Evolutionary conservation across 2,888 invertebrate genomes (phyloP).

Genomic region (Hemistola chrysoprasaria): DNA sequence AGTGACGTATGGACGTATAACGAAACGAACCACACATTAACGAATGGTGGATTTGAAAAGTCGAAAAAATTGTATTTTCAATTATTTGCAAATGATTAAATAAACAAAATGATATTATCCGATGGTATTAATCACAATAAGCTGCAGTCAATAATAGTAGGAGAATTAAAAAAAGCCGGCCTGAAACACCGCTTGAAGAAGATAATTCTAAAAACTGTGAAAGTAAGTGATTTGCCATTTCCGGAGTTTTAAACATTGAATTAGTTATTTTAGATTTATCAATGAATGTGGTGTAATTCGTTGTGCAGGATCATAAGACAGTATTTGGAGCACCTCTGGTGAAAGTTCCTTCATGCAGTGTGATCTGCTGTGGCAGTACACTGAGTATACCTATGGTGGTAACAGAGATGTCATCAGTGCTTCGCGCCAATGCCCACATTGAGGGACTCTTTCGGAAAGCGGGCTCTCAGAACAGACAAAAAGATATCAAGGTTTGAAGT

Average conservation of each 20-base stretch:
- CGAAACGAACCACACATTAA: slow-evolving; percentile 38
- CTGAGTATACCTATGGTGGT: slow-evolving; percentile 88
- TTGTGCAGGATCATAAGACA: slow-evolving; percentile 67
- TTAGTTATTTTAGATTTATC: neutral
- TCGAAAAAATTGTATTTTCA: slow-evolving; percentile 25
- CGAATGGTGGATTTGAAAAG: slow-evolving; percentile 53
- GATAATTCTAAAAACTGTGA: slow-evolving; percentile 77
- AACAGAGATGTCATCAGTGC: slow-evolving; percentile 86
- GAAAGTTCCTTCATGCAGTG: slow-evolving; percentile 74
- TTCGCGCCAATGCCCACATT: slow-evolving; percentile 85
- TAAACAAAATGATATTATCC: slow-evolving; percentile 73
- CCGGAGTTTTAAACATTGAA: slow-evolving; percentile 4
- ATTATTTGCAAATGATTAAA: slow-evolving; percentile 32
- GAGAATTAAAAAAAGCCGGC: slow-evolving; percentile 86
- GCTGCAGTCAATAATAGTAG: slow-evolving; percentile 81
- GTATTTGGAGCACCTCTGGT: slow-evolving; percentile 74
- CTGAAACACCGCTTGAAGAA: slow-evolving; percentile 88
- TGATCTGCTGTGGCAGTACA: slow-evolving; percentile 86
- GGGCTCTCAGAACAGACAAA: slow-evolving; percentile 91
- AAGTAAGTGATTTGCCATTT: slow-evolving; percentile 57
- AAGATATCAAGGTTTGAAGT: slow-evolving; percentile 88
- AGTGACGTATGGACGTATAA: no score
- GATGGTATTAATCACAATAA: slow-evolving; percentile 76
- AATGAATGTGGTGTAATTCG: slow-evolving; percentile 12
- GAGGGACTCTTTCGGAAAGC: slow-evolving; percentile 96